These are phyloP conservation scores for Plebejus argus DNA, from an alignment of 2,888 invertebrate species.

Conservation along the genomic window DNA sequence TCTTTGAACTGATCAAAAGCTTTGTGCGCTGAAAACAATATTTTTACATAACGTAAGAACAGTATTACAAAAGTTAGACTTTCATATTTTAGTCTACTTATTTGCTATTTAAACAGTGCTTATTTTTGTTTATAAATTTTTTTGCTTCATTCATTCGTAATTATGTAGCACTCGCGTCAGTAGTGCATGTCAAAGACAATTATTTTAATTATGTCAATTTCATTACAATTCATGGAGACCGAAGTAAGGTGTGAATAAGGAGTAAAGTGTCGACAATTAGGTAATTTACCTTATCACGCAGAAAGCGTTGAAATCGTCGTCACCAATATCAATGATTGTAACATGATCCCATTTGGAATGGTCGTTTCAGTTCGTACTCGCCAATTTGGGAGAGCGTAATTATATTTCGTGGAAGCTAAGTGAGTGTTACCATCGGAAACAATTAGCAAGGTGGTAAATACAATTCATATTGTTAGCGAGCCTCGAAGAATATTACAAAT, in stretches of 20 bases:
- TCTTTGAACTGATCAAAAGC: no score
- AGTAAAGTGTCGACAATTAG: constrained; percentile 9
- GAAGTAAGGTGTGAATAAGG: background rate
- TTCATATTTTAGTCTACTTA: background rate
- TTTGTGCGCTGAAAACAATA: no score
- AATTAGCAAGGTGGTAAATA: constrained; percentile 71
- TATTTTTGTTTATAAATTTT: background rate
- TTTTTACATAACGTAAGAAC: no score
- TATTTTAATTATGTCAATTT: background rate
- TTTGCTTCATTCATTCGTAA: background rate
- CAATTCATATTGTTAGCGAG: constrained; percentile 40
- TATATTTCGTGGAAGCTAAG: constrained; percentile 28
- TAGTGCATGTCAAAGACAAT: background rate
- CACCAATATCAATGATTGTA: constrained; percentile 8
- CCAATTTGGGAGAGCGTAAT: constrained; percentile 38
- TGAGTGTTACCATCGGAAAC: constrained; percentile 54
- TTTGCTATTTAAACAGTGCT: background rate
- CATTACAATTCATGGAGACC: constrained; percentile 4
- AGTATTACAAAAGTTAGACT: background rate
- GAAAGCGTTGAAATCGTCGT: constrained; percentile 3
- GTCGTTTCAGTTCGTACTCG: constrained; percentile 4
- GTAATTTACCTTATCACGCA: constrained; percentile 9
- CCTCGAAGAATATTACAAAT: constrained; percentile 24
- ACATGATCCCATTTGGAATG: constrained; percentile 2
- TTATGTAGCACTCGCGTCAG: background rate